Evolutionary conservation across 2,113 vertebrate species (phyloP), one percentile per base, ranked within the genome.

Genomic region (Raja brachyura): DNA sequence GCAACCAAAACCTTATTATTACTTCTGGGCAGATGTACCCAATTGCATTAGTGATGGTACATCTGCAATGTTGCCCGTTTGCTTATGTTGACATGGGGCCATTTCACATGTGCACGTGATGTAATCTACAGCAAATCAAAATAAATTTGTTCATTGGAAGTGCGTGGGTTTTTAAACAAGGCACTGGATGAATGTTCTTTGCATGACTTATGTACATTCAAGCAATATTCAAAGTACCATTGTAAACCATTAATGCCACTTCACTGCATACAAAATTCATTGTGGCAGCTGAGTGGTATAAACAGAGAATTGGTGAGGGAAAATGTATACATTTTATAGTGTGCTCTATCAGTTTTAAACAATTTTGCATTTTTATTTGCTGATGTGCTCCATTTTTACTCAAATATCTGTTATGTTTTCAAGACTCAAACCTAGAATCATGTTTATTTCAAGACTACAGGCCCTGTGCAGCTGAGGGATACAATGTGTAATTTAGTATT

Each of bases 21-120:
- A 66, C n/a, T 66, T 88, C 11, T 63, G 28, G 59, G 56, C 59
- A 88, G 83, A 33, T 5, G 61, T 88, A 81, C 78, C 78, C 6
- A 88, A 88, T 88, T 88, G 83, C n/a, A 63, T 88, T 88, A 88
- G 83, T 31, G 28, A 18, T 2, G 28, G 54, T 61, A 59, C 81
- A 66, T 63, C 28, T 8, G 5, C 28, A 88, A 31, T 63, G 83
- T 18, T 25, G 83, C 28, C 81, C 13, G 31, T n/a, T 88, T n/a
- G 48, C 28, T 88, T 88, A 18, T 7, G n/a, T 9, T 14, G n/a
- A 88, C 6, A 61, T 14, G 18, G 5, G 6, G 54, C 18, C 9
- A 22, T n/a, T 86, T 86, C 81, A 61, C 22, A 85, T 63, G 2
- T 85, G 22, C 5, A 6, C 83, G 11, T n/a, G 28, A 63, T 86